Evolutionary conservation across 2,797 vertebrate species (phyloP), one percentile per base, ranked within the genome.

Genomic region (Staurois parvus): DNA sequence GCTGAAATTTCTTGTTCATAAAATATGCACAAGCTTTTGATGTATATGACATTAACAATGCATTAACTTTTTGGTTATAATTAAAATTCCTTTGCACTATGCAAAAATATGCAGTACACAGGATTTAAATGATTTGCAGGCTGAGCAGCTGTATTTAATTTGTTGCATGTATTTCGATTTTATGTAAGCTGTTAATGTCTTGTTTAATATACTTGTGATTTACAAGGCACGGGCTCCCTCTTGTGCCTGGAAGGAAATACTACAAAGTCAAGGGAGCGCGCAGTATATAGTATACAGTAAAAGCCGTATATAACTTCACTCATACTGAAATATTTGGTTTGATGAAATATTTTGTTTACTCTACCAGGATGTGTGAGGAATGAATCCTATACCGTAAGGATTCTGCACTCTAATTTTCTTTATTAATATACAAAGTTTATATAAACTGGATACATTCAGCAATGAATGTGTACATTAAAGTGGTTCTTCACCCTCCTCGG

Each of bases 11-110:
- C 13, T n/a, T 3, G 19, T 40, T 34, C 32, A 72, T 34, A 72
- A 72, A 37, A 34, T 72, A 72, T 72, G 70, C 70, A 72, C 59
- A 72, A 40, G 70, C 70, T 72, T 21, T 72, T 72, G 21, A 72
- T 72, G 70, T 72, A 72, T 72, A 72, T 42, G n/a, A 34, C 70
- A 72, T 72, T 72, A 72, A n/a, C 34, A 40, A 72, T 42, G 70
- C 70, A 40, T 72, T 72, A 72, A 42, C 34, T 72, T 81, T 69
- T 78, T n/a, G 42, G 28, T 34, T 30, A 70, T 34, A 80, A 70
- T 80, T 80, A 80, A 59, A 70, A 80, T 80, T 80, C 66, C 48
- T 79, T 42, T 56, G 12, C 29, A 37, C 17, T 45, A 34, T 15
- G 29, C 67, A 80, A 56, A 69, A 42, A 70, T 70, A 59, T 37